Percentiles rank a stretch among this genome's conserved stretches.
Conservation (phyloP, 2,797 vertebrate genomes). For the Cryptoblepharus egeriae region DNA sequence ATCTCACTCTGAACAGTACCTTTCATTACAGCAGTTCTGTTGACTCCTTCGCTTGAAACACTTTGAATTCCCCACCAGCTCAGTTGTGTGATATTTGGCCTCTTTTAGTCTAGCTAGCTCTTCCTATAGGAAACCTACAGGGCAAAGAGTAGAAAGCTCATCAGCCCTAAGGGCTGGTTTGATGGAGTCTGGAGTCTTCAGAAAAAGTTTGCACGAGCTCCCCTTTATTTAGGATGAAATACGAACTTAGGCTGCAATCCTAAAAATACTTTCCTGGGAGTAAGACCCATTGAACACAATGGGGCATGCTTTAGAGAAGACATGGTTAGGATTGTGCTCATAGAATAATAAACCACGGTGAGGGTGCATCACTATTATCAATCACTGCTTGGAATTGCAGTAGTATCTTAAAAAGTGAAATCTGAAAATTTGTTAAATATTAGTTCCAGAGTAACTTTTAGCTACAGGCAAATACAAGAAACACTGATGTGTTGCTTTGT, state of each 20-base stretch:
- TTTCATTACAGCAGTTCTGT: slow-evolving; percentile 57
- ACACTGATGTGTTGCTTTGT: background rate
- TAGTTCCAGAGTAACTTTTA: slow-evolving; percentile 38
- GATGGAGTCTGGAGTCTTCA: slow-evolving; percentile 62
- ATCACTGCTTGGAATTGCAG: slow-evolving; percentile 43
- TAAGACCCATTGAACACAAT: too few relatives aligned
- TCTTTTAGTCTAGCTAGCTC: slow-evolving; percentile 55
- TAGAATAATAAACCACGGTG: slow-evolving; percentile 23
- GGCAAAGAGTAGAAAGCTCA: slow-evolving; percentile 58
- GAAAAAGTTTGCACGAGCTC: slow-evolving; percentile 53
- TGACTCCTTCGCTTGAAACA: slow-evolving; percentile 62
- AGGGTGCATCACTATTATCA: slow-evolving; percentile 26
- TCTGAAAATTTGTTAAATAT: slow-evolving; percentile 14
- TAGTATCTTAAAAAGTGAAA: slow-evolving; percentile 51
- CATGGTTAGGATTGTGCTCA: too few relatives aligned
- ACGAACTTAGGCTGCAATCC: too few relatives aligned
- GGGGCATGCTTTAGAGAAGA: too few relatives aligned
- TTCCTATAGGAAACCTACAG: slow-evolving; percentile 53
- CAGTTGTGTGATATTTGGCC: slow-evolving; percentile 65
- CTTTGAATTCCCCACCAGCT: slow-evolving; percentile 65
- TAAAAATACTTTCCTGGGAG: too few relatives aligned
- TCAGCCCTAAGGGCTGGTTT: slow-evolving; percentile 51
- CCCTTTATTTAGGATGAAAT: background rate
- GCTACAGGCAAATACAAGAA: slow-evolving; percentile 23
- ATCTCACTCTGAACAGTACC: slow-evolving; percentile 66